Evolutionary conservation across 2,113 vertebrate genomes (phyloP).

Genomic region (Equus quagga): DNA sequence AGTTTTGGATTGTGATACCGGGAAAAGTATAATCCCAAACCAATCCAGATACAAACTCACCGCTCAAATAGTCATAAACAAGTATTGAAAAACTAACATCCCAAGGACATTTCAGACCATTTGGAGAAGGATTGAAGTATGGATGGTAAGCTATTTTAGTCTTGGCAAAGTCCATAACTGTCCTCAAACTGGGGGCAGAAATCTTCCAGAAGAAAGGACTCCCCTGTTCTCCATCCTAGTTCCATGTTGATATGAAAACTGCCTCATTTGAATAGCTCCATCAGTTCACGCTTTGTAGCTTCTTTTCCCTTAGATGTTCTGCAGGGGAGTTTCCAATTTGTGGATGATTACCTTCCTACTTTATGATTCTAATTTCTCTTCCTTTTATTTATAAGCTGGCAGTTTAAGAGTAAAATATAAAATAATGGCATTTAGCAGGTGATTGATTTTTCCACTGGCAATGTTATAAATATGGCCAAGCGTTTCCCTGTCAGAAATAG

Average conservation of each 20-base stretch:
- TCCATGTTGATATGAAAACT: not conserved
- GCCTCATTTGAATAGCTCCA: not conserved
- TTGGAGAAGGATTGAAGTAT: rapidly evolving
- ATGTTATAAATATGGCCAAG: not conserved
- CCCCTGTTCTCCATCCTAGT: rapidly evolving
- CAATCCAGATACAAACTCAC: not conserved
- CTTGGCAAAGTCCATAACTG: not conserved
- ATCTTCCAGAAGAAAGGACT: too few species aligned
- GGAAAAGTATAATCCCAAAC: not conserved
- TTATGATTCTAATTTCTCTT: constrained; percentile 6
- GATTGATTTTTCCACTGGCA: not conserved
- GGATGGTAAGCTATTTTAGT: too few species aligned
- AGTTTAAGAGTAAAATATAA: constrained; percentile 37
- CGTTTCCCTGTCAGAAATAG: not conserved
- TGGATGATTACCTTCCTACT: not conserved
- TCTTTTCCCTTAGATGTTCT: not conserved
- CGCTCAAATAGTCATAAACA: not conserved
- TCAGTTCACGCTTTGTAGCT: not conserved
- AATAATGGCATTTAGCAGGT: constrained; percentile 6
- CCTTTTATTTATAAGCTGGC: constrained; percentile 16
- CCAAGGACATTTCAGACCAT: not conserved
- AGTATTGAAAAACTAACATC: not conserved
- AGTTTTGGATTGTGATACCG: not conserved
- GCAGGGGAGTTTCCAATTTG: not conserved
- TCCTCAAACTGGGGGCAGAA: not conserved